Evolutionary conservation across 2,113 vertebrate genomes (phyloP), one percentile per base, ranked within the genome.

Genomic region (Albula goreensis): DNA sequence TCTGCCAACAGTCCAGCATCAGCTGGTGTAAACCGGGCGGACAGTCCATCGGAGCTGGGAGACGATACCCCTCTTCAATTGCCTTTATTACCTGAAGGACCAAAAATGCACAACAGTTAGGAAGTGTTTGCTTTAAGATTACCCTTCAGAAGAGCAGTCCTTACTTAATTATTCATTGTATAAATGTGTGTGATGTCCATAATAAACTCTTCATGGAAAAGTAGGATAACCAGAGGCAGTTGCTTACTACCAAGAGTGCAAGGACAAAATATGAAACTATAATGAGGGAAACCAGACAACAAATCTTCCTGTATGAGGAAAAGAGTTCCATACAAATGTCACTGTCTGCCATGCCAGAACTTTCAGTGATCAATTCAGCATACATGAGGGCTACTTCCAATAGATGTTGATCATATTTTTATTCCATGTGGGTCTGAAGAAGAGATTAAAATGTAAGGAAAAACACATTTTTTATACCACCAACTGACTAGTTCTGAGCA

Each of bases 1-100:
- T 99, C 91, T 99, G 98, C 98, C 98, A 99, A 93, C 98, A 99
- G 91, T 99, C 98, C 88, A 99, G 93, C 98, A 99, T 99, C 57
- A 99, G 95, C 93, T 99, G 98, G 91, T 99, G 98, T 78, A 99
- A 95, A 84, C 98, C 98, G 80, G 97, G 96, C 10, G 98, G 98
- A 92, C 98, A 99, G 93, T 99, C 98, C 98, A 99, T 99, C 86
- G 98, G 98, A 31, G 98, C 97, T 80, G 98, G 98, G 84, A 99
- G 96, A 87, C 98, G 98, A 91, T 99, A 99, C 88, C 98, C 98
- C 93, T 99, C 98, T 94, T 99, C 98, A 3, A 99, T 99, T 19
- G 98, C 98, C 96, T 99, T 99, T 92, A 99, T 99, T 89, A 99
- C 98, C 98, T 99, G 92, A 85, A 83, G 88, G 90, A 66, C 88